Evolutionary conservation across 2,888 invertebrate species (phyloP), one percentile per base, ranked within the genome.

Genomic region (Pristionchus arcanus): DNA sequence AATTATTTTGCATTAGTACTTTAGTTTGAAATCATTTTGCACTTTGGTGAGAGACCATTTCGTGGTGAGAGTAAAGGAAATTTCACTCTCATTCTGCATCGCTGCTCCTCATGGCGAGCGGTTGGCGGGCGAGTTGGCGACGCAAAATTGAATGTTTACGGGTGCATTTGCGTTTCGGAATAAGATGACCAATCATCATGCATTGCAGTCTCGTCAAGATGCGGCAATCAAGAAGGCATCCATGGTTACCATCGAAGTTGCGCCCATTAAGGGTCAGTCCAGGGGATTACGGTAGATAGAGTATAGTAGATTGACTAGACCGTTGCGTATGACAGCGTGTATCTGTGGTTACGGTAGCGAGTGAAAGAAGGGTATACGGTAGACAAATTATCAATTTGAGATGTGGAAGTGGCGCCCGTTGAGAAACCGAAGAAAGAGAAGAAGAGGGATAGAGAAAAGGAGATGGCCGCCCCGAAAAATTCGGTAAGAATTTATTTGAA

Each of bases 371-470:
- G 13, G 15, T 15, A 15, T 71, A 7, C 71, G 31, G 34, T 34
- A 34, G 2, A 4, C 49, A n/a, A 15, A 28, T 25, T 25, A 63
- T 74, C 34, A 1, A 53, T 81, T 81, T n/a, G 28, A 81, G 81
- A 49, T 19, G 81, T 53, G 49, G 49, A 81, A 3, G 42, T 49
- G 4, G n/a, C 49, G 9, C 53, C 81, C 7, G 49, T 28, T n/a
- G 81, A 49, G 49, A 49, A 53, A 21, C 49, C 84, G 59, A 84
- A 87, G 68, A 87, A 42, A 42, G 49, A 81, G 19, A 53, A 68
- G 87, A 42, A 63, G 68, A 31, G 49, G 25, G 86, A 86, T 63
- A 13, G 28, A 28, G 87, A 84, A n/a, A 55, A 59, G 34, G 84
- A 59, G 59, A 28, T 55, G 31, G 59, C n/a, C 34, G 34, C 28